These are phyloP conservation scores for Pterocles orientalis DNA, from an alignment of 2,113 vertebrate genomes.

Conservation along the genomic window DNA sequence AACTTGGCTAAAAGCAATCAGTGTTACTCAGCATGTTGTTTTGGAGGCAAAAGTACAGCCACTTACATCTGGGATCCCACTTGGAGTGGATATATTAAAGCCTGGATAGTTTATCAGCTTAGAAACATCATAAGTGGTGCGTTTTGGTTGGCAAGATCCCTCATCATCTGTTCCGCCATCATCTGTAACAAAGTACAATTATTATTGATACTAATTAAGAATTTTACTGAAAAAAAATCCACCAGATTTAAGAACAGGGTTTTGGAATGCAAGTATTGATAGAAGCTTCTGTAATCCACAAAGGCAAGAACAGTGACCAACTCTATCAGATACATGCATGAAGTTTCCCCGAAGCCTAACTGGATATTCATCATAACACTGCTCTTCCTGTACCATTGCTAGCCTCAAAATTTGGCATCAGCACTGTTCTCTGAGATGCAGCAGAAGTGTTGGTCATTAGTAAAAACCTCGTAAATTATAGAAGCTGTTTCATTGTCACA, in stretches of 20 bases:
- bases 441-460: neutral
- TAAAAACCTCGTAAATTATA: neutral
- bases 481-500: neutral
- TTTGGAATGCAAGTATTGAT: neutral
- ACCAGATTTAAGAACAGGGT: neutral
- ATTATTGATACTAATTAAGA: neutral
- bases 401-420: neutral
- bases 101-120: slow-evolving; percentile 95
- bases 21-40: neutral
- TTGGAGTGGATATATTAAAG: slow-evolving; percentile 87
- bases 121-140: slow-evolving; percentile 87
- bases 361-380: neutral
- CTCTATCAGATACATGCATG: neutral
- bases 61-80: slow-evolving; percentile 90
- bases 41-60: neutral
- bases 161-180: slow-evolving; percentile 67
- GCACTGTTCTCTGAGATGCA: neutral
- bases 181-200: slow-evolving; percentile 53
- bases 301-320: neutral
- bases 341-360: neutral
- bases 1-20: neutral
- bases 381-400: neutral
- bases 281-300: neutral
- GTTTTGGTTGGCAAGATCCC: slow-evolving; percentile 55
- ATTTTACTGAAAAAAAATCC: neutral